Conservation (phyloP, 2,888 invertebrate species). For the Parnassius orleans region DNA sequence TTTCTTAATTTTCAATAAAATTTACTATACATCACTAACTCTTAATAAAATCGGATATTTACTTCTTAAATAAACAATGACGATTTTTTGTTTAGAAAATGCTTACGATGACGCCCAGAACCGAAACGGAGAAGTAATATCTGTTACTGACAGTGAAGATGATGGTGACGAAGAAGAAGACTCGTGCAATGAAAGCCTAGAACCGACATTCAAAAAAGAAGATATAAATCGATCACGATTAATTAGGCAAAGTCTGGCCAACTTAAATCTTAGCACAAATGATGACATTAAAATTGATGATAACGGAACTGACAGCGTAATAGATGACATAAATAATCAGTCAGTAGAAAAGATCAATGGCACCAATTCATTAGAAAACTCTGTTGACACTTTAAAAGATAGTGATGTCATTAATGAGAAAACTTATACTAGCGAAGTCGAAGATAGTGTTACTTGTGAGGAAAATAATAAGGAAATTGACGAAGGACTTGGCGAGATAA, state of each 20-base stretch:
- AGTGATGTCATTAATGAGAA: slow-evolving; percentile 27
- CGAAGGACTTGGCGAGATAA: background rate
- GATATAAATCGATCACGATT: slow-evolving; percentile 48
- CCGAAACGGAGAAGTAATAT: slow-evolving; percentile 41
- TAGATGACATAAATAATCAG: background rate
- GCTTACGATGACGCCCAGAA: slow-evolving; percentile 37
- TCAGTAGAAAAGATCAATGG: slow-evolving; percentile 1
- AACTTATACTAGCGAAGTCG: slow-evolving; percentile 33
- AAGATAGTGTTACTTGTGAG: slow-evolving; percentile 33
- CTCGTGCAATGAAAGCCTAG: slow-evolving; percentile 58
- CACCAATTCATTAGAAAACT: slow-evolving; percentile 37
- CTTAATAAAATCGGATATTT: too few relatives aligned
- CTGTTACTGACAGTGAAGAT: slow-evolving; percentile 49
- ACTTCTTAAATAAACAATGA: background rate
- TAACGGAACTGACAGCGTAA: too few relatives aligned
- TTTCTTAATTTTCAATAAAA: too few relatives aligned
- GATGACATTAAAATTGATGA: slow-evolving; percentile 26
- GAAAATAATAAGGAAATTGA: slow-evolving; percentile 2
- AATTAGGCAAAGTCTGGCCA: slow-evolving; percentile 34
- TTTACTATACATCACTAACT: too few relatives aligned
- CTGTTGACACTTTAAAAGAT: slow-evolving; percentile 41
- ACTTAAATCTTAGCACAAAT: slow-evolving; percentile 18
- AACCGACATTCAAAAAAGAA: slow-evolving; percentile 59
- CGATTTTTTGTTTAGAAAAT: slow-evolving; percentile 47
- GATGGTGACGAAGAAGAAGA: slow-evolving; percentile 49